Base-by-base conservation (phyloP, 1,140 invertebrate genomes). In the Drosophila hydei region DNA sequence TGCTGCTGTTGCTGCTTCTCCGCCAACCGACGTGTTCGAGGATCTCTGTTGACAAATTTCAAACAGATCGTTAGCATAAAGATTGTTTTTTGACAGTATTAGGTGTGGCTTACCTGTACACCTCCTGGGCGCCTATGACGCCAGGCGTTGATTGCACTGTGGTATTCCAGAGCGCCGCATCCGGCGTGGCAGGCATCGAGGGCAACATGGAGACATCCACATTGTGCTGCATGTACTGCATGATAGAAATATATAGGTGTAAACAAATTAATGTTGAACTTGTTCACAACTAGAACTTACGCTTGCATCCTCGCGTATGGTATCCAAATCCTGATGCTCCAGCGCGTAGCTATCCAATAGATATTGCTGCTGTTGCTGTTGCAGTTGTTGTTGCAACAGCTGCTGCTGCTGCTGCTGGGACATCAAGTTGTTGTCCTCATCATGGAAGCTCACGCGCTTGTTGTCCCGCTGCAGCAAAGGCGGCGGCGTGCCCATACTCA, bases 121-220 rank as follows among this genome's bases (percentile, higher is more conserved):
- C 96, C 93, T 98, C 97, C 93, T 98, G 97, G 64, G 97, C 96
- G 65, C 97, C 97, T 76, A 98, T 98, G 9, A 98, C 97, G 70
- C 97, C 97, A 21, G 97, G 97, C 25, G 97, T 98, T 85, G 90
- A 93, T 93, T 76, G 93, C 89, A 70, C 92, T 77, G 75, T 93
- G 75, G 78, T 94, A 55, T 91, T 91, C 91, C 91, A 92, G 12
- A 90, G 79, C 48, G 93, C 92, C 45, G 93, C 92, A 79, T 95
- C 94, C 3, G 94, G 95, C 56, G 95, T 95, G 75, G 94, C 94
- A 42, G 95, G 95, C 76, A 89, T 91, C 0, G 77, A 90, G 36
- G 88, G 80, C 63, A 83, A 61, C 85, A 90, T 81, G 18, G 90
- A 91, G 43, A 65, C 69, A 75, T 91, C 85, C 45, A 90, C 38